Percentiles rank a stretch among this genome's conserved stretches.
These are phyloP conservation scores for Corythaeola cristata DNA, from an alignment of 2,113 vertebrate species.

Conservation along the genomic window DNA sequence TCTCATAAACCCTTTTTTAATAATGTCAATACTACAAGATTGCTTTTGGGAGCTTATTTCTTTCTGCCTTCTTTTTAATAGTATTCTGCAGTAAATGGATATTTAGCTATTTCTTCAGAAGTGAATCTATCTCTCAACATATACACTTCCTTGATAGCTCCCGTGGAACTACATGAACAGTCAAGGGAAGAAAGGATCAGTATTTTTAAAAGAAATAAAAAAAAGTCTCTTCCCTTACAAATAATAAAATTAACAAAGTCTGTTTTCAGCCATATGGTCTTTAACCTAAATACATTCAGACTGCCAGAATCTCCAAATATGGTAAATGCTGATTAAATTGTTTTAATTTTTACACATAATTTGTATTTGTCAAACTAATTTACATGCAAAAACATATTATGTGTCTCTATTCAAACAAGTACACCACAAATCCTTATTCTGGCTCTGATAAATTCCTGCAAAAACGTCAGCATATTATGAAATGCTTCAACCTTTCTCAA, in stretches of 20 bases:
- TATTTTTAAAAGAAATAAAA: neutral
- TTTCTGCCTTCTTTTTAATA: neutral
- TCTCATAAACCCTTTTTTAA: neutral
- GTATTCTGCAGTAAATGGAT: neutral
- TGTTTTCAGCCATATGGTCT: neutral
- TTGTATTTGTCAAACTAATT: neutral
- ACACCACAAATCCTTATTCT: neutral
- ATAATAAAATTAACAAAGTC: neutral
- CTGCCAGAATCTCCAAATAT: neutral
- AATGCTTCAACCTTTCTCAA: neutral
- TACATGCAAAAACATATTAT: neutral
- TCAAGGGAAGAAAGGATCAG: neutral
- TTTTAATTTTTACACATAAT: neutral
- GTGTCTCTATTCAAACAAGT: neutral
- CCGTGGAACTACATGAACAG: fast-evolving
- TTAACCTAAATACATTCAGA: neutral
- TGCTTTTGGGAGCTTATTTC: neutral
- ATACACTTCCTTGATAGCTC: neutral
- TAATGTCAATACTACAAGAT: neutral
- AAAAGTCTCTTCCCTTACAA: neutral
- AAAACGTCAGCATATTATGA: neutral
- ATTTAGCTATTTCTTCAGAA: neutral
- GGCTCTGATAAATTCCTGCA: neutral
- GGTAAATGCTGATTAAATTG: neutral
- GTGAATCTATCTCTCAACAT: neutral